Percentiles rank a stretch among this genome's conserved stretches.
phyloP scores from a whole-genome alignment of 2,797 vertebrate species.

The Harpagifer antarcticus region DNA sequence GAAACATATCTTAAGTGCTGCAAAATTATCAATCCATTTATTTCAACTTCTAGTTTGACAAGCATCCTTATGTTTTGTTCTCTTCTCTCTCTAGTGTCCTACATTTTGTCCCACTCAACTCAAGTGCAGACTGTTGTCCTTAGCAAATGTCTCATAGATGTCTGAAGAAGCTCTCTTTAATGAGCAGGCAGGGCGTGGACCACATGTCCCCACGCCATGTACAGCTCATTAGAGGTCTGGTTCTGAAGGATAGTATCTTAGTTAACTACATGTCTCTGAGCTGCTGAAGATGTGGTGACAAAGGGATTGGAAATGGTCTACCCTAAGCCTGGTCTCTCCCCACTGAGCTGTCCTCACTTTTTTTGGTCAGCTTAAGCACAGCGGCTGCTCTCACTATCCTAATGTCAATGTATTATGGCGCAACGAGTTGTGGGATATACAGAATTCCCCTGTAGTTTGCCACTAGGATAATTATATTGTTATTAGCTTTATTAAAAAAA shows the following conservation, averaged over 20 bases:
- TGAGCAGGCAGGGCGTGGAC: conserved; percentile 63
- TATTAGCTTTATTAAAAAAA: conserved; percentile 19
- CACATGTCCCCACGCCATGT: conserved; percentile 53
- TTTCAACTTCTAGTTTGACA: conserved; percentile 48
- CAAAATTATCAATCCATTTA: conserved; percentile 40
- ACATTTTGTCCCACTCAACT: conserved; percentile 59
- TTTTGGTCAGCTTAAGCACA: conserved; percentile 12
- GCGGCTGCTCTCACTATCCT: conserved; percentile 6
- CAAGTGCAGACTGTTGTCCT: conserved; percentile 51
- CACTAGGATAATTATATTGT: conserved; percentile 24
- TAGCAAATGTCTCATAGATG: conserved; percentile 45
- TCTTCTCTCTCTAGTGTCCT: conserved; percentile 38
- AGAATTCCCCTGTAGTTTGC: conserved; percentile 1
- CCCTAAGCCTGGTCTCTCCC: conserved; percentile 3
- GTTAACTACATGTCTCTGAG: conserved; percentile 48
- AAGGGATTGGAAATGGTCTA: conserved; percentile 16
- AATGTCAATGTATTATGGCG: conserved; percentile 20
- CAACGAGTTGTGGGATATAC: conserved; percentile 17
- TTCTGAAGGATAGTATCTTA: conserved; percentile 40
- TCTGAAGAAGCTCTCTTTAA: conserved; percentile 63
- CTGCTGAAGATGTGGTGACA: conserved; percentile 39
- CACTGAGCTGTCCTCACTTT: conserved; percentile 10
- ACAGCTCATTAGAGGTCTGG: conserved; percentile 63
- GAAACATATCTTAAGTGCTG: conserved; percentile 35
- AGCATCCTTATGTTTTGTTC: conserved; percentile 11